Base-by-base conservation (phyloP, 2,888 invertebrate genomes). In the Pandemis cinnamomeana region DNA sequence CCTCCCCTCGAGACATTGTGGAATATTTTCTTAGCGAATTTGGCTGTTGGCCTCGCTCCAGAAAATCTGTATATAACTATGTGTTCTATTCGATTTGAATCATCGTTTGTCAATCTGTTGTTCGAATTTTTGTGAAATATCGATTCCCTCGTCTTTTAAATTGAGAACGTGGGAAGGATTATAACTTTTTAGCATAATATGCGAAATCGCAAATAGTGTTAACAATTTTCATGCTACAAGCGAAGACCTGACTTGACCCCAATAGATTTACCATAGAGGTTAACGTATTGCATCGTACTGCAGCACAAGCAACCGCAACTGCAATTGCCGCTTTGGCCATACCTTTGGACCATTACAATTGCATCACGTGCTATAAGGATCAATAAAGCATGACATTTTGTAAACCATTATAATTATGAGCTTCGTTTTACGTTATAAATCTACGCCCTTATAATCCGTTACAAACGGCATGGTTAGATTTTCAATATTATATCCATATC, bases 201-300 rank as follows among this genome's bases (percentile, higher is more conserved):
- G 27, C 4, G 27, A 36, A 36, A 36, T 36, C 4, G 27, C 27
- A 36, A 36, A 36, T 36, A 36, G 27, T 55, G 53, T 20, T 8
- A 51, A 51, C 51, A 51, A 11, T 15, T 15, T 55, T 55, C 53
- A 15, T 51, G 53, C 11, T 11, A 46, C 44, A 46, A 46, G 44
- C 20, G 15, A 46, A 11, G 20, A 46, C 42, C 61, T 61, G 66
- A 67, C 27, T 41, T 68, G 62, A 62, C 72, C 44, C 36, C 55
- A 15, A 48, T 13, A 36, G 27, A 36, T 4, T 4, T 36, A 61
- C 48, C 60, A 46, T 61, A 61, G 44, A 67, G 71, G 71, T 62
- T 72, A 72, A 53, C 58, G 60, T 20, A 20, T 71, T 67, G 60
- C 71, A 27, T 60, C 27, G 7, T 20, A 51, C 46, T 42, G 42